phyloP scores from a whole-genome alignment of 2,888 invertebrate species.

The Athripsodes cinereus region DNA sequence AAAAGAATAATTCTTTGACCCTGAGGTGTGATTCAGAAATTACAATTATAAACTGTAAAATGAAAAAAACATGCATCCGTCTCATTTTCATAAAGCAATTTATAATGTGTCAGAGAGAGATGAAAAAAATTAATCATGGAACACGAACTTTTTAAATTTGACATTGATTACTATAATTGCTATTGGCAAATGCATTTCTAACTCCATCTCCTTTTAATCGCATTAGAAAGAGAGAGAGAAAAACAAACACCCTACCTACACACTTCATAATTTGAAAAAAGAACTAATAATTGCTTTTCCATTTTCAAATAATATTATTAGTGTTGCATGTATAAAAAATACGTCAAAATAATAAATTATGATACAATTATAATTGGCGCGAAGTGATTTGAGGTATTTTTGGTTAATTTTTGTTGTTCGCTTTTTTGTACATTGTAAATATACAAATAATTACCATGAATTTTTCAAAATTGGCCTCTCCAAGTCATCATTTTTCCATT shows the following conservation, averaged over 20 bases:
- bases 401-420: slow-evolving; percentile 15
- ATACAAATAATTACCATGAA: slow-evolving; percentile 10
- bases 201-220: slow-evolving; percentile 7
- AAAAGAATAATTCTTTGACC: too few species aligned
- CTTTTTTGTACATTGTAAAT: neutral
- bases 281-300: slow-evolving; percentile 20
- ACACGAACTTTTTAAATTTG: too few species aligned
- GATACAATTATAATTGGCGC: slow-evolving; percentile 13
- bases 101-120: neutral
- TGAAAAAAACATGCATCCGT: too few species aligned
- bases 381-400: slow-evolving; percentile 18
- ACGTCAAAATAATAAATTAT: slow-evolving; percentile 7
- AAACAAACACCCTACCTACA: too few species aligned
- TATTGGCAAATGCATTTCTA: slow-evolving; percentile 17
- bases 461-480: slow-evolving; percentile 11
- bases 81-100: too few species aligned
- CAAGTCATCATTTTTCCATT: slow-evolving; percentile 17
- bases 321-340: slow-evolving; percentile 13
- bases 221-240: slow-evolving; percentile 6
- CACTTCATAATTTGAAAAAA: slow-evolving; percentile 13
- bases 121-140: neutral
- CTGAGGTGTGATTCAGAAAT: too few species aligned
- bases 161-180: too few species aligned
- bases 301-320: slow-evolving; percentile 15
- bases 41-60: too few species aligned